Base-by-base conservation (phyloP, 1,140 invertebrate species). In the Hylaeus volcanicus region DNA sequence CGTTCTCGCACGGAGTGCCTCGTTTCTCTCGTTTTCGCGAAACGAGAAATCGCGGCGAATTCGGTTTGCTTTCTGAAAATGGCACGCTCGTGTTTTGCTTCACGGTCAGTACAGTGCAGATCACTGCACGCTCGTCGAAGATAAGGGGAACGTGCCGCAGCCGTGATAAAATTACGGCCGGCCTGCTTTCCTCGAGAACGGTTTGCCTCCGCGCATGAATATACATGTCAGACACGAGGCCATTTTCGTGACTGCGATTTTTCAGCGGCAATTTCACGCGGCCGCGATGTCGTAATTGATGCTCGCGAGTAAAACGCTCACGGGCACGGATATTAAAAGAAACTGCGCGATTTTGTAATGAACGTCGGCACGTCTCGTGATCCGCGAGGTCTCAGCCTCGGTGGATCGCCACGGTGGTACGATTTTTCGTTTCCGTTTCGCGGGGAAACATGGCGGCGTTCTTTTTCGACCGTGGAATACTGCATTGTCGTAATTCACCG, bases 401-500 rank as follows among this genome's bases (percentile, higher is more conserved):
- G 51, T 51, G 2, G 51, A 9, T 43, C 51, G 51, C 51, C 58
- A 14, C 65, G 74, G 53, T 43, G 39, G 26, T 26, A 26, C 53
- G 74, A 66, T 58, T 77, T 26, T 70, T 56, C 74, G 66, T 77
- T 77, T 70, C 74, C 74, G 74, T 45, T 41, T 26, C 53, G 4
- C 55, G 12, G 15, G 37, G 26, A 26, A 37, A 12, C 12, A 3
- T 5, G 15, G n/a, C 64, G 14, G 5, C 15, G 61, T 75, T 75
- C 39, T 26, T 51, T 75, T 55, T 56, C 58, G 73, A 74, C 9
- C 73, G 73, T 75, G 39, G 61, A 75, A 66, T 60, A 61, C 70
- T 43, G 66, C 14, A 51, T 61, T 78, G 60, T 64, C 69, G 51
- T 78, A 72, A 78, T 63, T 78, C 76, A 72, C 72, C 56, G 68